Evolutionary conservation across 1,140 invertebrate species (phyloP).

Genomic region (Neomicropteryx cornuta): DNA sequence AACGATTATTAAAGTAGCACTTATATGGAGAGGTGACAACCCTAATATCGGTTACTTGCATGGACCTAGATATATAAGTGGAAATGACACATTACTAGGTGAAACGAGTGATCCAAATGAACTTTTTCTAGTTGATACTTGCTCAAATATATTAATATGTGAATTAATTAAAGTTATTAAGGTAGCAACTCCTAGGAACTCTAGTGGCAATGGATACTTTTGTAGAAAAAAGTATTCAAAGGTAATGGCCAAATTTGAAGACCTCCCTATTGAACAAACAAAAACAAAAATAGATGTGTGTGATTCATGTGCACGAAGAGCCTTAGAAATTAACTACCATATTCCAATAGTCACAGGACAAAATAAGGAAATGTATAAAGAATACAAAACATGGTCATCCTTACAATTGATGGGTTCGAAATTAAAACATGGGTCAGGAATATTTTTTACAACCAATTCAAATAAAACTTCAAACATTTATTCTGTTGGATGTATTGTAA

Average conservation of each 20-base stretch:
- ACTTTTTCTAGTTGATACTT: slow-evolving; percentile 55
- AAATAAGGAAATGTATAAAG: not conserved
- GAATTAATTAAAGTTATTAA: not conserved
- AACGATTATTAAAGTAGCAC: too few relatives aligned
- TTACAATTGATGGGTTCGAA: not conserved
- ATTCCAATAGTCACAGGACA: not conserved
- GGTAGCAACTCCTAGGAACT: not conserved
- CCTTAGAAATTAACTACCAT: not conserved
- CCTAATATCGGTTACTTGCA: slow-evolving; percentile 43
- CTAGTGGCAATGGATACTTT: not conserved
- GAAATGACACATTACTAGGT: slow-evolving; percentile 56
- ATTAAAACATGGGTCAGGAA: not conserved
- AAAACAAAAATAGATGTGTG: not conserved
- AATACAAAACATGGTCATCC: not conserved
- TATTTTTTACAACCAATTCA: not conserved
- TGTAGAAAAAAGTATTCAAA: not conserved
- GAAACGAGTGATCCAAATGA: slow-evolving; percentile 57
- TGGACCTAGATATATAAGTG: slow-evolving; percentile 48
- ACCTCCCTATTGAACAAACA: not conserved
- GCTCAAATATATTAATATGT: slow-evolving; percentile 16
- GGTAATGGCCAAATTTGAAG: not conserved
- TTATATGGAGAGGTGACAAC: too few relatives aligned
- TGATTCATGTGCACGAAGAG: not conserved
- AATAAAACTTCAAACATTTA: not conserved
- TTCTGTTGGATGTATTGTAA: not conserved